Percentiles rank a stretch among this genome's conserved stretches.
These are phyloP conservation scores for Motacilla tschutschensis DNA, from an alignment of 2,113 vertebrate genomes.

Conservation along the genomic window DNA sequence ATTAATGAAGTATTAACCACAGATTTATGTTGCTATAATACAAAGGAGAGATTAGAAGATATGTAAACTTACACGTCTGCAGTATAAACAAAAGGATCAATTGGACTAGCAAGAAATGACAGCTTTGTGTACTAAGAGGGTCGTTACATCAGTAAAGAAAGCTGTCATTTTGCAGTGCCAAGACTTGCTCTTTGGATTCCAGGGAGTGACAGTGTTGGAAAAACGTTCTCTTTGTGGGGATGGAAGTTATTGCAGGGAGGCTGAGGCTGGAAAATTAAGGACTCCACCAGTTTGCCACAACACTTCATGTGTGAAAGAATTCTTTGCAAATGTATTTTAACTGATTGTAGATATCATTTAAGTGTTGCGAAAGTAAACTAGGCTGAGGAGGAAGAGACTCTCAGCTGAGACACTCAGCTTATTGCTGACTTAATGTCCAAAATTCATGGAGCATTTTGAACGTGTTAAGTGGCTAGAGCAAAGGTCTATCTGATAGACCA, in stretches of 20 bases:
- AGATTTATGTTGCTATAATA: constrained; percentile 24
- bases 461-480: not conserved
- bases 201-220: not conserved
- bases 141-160: not conserved
- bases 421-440: not conserved
- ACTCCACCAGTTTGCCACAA: not conserved
- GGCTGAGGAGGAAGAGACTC: not conserved
- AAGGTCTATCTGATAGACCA: constrained; percentile 14
- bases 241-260: not conserved
- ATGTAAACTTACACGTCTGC: constrained; percentile 3
- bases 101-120: constrained; percentile 12
- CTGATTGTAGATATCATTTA: not conserved
- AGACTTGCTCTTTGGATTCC: not conserved
- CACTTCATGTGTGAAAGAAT: not conserved
- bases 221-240: not conserved
- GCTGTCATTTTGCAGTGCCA: not conserved
- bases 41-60: constrained; percentile 39
- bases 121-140: not conserved
- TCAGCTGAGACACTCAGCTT: not conserved
- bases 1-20: constrained; percentile 19
- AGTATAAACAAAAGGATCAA: constrained; percentile 28
- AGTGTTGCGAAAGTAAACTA: not conserved
- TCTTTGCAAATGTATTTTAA: not conserved
- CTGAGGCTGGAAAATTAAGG: not conserved
- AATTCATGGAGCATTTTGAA: not conserved